A percentile compares a stretch with the other conserved stretches of the same genome.
Conservation (phyloP, 2,888 invertebrate species). For the Melanostoma scalare region DNA sequence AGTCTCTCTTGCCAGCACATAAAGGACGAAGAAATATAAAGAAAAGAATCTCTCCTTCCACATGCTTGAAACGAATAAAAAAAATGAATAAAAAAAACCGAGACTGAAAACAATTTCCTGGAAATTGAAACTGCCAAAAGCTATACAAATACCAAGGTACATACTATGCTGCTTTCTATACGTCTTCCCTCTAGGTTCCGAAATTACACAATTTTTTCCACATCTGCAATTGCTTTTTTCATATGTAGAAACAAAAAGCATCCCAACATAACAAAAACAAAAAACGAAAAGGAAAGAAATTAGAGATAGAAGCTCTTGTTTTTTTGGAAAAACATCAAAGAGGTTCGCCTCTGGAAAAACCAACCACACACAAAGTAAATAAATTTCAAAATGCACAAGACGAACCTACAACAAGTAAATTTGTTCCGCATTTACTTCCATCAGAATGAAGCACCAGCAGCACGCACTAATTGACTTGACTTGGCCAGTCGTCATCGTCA, state of each 20-base stretch:
- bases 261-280: neutral
- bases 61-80: neutral
- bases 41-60: too few species aligned
- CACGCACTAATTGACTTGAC: too few species aligned
- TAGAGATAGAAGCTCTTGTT: neutral
- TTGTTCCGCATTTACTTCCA: too few species aligned
- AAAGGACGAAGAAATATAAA: too few species aligned
- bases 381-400: constrained; percentile 67
- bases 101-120: constrained; percentile 55
- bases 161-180: too few species aligned
- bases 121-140: constrained; percentile 68
- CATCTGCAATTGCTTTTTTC: constrained; percentile 54
- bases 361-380: constrained; percentile 64
- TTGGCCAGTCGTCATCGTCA: too few species aligned
- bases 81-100: neutral
- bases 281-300: too few species aligned
- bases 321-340: constrained; percentile 65
- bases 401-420: constrained; percentile 21
- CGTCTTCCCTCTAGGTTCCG: neutral
- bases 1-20: constrained; percentile 4
- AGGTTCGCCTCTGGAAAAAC: constrained; percentile 58
- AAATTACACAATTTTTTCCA: constrained; percentile 51
- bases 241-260: constrained; percentile 24
- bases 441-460: too few species aligned
- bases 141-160: constrained; percentile 36